Percentiles rank a stretch among this genome's conserved stretches.
These are phyloP conservation scores for Nemapogon koenigi DNA, from an alignment of 2,888 invertebrate genomes.

Conservation along the genomic window DNA sequence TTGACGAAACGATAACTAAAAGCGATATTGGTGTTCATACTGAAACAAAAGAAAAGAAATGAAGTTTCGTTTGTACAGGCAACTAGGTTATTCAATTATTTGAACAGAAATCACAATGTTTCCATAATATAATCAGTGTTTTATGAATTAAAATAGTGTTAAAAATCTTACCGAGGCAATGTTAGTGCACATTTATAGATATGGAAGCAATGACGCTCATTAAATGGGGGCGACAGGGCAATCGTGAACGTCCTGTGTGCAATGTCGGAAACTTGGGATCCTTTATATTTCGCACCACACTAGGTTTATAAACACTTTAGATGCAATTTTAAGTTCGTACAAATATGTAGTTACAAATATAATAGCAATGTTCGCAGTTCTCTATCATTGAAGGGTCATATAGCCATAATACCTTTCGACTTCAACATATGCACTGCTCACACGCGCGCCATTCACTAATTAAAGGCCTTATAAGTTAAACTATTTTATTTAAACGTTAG, in stretches of 20 bases:
- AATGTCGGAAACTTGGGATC: constrained; percentile 49
- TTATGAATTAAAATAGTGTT: constrained; percentile 32
- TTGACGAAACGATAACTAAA: neutral
- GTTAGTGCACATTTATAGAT: constrained; percentile 24
- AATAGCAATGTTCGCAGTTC: no score
- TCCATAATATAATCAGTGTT: constrained; percentile 15
- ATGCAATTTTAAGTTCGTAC: constrained; percentile 22
- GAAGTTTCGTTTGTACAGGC: constrained; percentile 41
- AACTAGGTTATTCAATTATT: constrained; percentile 48
- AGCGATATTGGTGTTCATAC: constrained; percentile 14
- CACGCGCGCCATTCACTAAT: constrained; percentile 47
- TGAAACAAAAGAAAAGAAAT: constrained; percentile 60
- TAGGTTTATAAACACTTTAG: constrained; percentile 20
- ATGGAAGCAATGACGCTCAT: constrained; percentile 30
- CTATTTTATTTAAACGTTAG: no score
- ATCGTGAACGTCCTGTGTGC: constrained; percentile 11
- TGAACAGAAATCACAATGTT: constrained; percentile 23
- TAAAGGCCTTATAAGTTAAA: no score
- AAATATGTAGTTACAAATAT: constrained; percentile 29
- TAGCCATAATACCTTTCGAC: no score
- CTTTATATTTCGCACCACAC: constrained; percentile 33
- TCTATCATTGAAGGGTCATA: no score
- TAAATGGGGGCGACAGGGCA: constrained; percentile 21
- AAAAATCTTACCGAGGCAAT: constrained; percentile 24
- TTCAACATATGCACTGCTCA: constrained; percentile 34